Evolutionary conservation across 2,113 vertebrate genomes (phyloP), one percentile per base, ranked within the genome.

Genomic region (Bubo scandiacus): DNA sequence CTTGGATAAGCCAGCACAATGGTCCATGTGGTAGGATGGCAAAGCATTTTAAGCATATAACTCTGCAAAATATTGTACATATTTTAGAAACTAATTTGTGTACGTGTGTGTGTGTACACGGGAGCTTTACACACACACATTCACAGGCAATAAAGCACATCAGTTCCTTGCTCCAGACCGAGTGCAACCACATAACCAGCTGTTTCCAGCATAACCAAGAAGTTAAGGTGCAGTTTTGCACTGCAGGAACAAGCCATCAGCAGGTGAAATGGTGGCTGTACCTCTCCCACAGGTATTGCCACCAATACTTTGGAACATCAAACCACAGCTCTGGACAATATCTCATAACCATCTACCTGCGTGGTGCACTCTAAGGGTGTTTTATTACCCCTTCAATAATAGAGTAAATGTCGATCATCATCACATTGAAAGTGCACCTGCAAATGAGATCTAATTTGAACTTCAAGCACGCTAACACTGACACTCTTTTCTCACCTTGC

Each of bases 61-160:
- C 22, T 40, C 70, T 61, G 57, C 34, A 83, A 90, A 95, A 70
- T 10, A 58, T 18, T 8, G 2, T 2, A 34, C 4, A 11, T 34
- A 32, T 68, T 80, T 57, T 34, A 92, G 38, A 79, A 73, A 78
- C 14, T 49, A 20, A 65, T 68, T 6, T 34, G 32, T 54, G 72
- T n/a, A 29, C 1, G 1, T 6, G 6, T 5, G 3, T 19, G 20
- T 7, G 15, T 2, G 25, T 6, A 62, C 0, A 1, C 12, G 23
- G 51, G 23, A 66, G 21, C n/a, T 73, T 36, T 38, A 51, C 10
- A 55, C 22, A 77, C 16, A 45, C 54, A 55, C 10, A 6, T 25
- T 61, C 83, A 73, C 25, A 70, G 23, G 61, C 30, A 66, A 58
- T 40, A 81, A 55, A 61, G 38, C 58, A 70, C 19, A 32, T n/a